Base-by-base conservation (phyloP, 2,797 vertebrate species). In the Spinus pinus region DNA sequence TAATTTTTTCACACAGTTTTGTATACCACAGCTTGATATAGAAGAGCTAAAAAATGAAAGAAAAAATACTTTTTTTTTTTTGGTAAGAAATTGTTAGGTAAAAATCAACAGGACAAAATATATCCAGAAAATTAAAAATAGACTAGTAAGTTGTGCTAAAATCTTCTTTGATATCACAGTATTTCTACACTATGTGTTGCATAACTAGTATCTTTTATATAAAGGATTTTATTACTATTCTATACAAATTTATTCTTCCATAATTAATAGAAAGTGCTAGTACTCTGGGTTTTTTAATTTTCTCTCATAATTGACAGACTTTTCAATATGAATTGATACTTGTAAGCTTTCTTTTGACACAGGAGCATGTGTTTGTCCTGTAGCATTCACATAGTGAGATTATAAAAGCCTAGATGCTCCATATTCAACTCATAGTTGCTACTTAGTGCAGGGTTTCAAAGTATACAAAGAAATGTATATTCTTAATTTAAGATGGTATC, bases 21-120 rank as follows among this genome's bases (percentile, higher is more conserved):
- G 12, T 57, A 9, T 60, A 51, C 3, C 1, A 0, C 28, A 74
- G 22, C 13, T 57, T 0, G 1, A 20, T 65, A n/a, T 46, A 46
- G n/a, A 15, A 31, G 66, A n/a, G 21, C 6, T 90, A 54, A 88
- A 93, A 75, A 75, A 78, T 31, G 41, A 91, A 65, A 85, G 21
- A 4, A 69, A 54, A n/a, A 53, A 31, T 53, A 21, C 30, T 22
- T 54, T n/a, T 9, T 33, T 54, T 77, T 71, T 37, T 37, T 37
- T 37, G 46, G 6, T 39, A 19, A 28, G 37, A 81, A 77, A 73
- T 17, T 50, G 2, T 83, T 10, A 46, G 18, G 58, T 72, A 83
- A 65, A 70, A 47, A 5, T 33, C 9, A 49, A 35, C 5, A 15
- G 14, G 13, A 3, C 12, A 90, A 82, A 81, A 70, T 42, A 3